Percentiles rank a stretch among this genome's conserved stretches.
Evolutionary conservation across 2,888 invertebrate species (phyloP).

Genomic region (Drosophila multiciliata): DNA sequence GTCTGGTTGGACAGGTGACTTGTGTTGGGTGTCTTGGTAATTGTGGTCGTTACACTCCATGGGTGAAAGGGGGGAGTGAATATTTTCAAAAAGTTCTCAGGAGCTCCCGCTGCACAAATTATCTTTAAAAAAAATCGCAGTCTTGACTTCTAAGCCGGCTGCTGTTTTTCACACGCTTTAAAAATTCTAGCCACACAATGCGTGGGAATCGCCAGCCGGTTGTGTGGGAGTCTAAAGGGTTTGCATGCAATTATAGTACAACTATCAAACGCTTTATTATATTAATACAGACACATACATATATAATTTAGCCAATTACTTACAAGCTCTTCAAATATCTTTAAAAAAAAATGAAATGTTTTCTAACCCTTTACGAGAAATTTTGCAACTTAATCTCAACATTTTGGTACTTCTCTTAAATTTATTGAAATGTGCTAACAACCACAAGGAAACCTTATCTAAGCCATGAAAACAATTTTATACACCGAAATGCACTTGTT

Average conservation of each 20-base stretch:
- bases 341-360: not conserved
- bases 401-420: not conserved
- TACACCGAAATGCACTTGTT: not conserved
- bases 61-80: slow-evolving; percentile 23
- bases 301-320: not conserved
- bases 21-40: slow-evolving; percentile 40
- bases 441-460: not conserved
- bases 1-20: slow-evolving; percentile 52
- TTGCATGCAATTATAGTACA: slow-evolving; percentile 54
- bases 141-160: slow-evolving; percentile 68
- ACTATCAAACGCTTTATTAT: slow-evolving; percentile 24
- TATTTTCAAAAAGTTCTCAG: slow-evolving; percentile 70
- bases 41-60: slow-evolving; percentile 60
- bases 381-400: not conserved
- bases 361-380: not conserved
- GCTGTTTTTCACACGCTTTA: slow-evolving; percentile 82
- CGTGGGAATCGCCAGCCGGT: slow-evolving; percentile 78
- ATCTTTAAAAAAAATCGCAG: slow-evolving; percentile 78
- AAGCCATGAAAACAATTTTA: not conserved
- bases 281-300: slow-evolving; percentile 7
- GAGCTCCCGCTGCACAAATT: slow-evolving; percentile 71
- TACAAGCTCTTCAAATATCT: not conserved
- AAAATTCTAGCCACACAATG: slow-evolving; percentile 79
- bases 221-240: slow-evolving; percentile 70
- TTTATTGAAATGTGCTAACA: not conserved